Evolutionary conservation across 2,113 vertebrate genomes (phyloP).

Genomic region (Anguilla japonica): DNA sequence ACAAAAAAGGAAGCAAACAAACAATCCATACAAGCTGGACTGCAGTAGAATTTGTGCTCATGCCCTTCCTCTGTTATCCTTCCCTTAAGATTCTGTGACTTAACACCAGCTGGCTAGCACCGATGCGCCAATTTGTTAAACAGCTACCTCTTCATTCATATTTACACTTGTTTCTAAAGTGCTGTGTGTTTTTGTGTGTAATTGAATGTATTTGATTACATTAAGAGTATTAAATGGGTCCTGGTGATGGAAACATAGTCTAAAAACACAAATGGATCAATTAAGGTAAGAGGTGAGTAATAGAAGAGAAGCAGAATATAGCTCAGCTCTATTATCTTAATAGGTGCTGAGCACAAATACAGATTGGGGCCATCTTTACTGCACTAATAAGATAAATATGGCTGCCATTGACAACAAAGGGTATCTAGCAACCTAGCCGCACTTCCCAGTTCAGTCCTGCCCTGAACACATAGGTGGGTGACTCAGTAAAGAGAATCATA

Average conservation of each 20-base stretch:
- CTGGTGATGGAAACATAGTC: neutral
- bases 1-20: neutral
- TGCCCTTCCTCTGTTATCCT: conserved; percentile 31
- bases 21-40: neutral
- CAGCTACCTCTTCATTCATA: conserved; percentile 43
- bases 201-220: conserved; percentile 39
- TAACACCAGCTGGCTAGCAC: conserved; percentile 34
- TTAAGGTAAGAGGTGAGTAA: conserved; percentile 7
- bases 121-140: conserved; percentile 29
- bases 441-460: neutral
- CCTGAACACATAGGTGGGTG: too few species aligned
- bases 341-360: neutral
- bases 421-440: neutral
- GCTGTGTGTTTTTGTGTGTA: conserved; percentile 24
- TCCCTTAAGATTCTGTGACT: conserved; percentile 27
- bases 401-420: neutral
- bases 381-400: neutral
- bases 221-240: conserved; percentile 37
- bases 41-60: neutral
- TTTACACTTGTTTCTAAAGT: conserved; percentile 28
- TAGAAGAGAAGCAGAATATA: neutral
- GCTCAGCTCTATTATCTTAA: conserved; percentile 6
- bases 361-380: neutral
- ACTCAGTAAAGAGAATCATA: neutral
- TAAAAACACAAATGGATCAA: neutral